phyloP scores from a whole-genome alignment of 2,797 vertebrate species.

The Sebastes nivosus region DNA sequence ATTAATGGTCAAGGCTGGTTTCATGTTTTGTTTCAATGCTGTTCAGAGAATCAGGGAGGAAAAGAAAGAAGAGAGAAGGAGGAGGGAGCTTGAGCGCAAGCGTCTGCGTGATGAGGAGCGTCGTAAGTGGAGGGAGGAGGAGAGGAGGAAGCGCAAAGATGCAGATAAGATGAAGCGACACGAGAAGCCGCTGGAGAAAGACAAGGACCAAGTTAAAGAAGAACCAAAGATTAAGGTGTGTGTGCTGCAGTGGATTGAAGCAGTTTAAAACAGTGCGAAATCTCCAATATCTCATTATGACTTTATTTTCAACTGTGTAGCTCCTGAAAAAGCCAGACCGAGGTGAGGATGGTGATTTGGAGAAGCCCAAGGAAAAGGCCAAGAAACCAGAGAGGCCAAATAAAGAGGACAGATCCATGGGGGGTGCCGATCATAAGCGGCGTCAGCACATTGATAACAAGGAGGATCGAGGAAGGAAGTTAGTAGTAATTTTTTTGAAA shows the following conservation, averaged over 20 bases:
- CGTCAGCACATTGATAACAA: slow-evolving; percentile 88
- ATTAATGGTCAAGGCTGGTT: not conserved
- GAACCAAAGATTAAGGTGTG: slow-evolving; percentile 98
- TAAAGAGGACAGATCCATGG: slow-evolving; percentile 88
- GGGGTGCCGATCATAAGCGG: slow-evolving; percentile 82
- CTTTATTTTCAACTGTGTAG: slow-evolving; percentile 78
- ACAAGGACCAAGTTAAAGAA: slow-evolving; percentile 92
- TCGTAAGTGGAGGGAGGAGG: slow-evolving; percentile 97
- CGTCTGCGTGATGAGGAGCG: slow-evolving; percentile 95
- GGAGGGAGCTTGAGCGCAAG: slow-evolving; percentile 95
- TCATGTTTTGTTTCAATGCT: not conserved
- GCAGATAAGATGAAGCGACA: slow-evolving; percentile 93
- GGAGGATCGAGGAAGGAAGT: slow-evolving; percentile 93
- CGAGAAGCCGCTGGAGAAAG: slow-evolving; percentile 88
- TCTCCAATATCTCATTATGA: not conserved
- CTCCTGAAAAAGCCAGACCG: slow-evolving; percentile 96
- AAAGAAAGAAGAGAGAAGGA: slow-evolving; percentile 95
- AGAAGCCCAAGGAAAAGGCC: slow-evolving; percentile 90
- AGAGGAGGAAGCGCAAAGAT: slow-evolving; percentile 95
- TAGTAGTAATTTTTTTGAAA: slow-evolving; percentile 30
- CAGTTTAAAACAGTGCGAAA: not conserved
- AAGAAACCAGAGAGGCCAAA: slow-evolving; percentile 90
- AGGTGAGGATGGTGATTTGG: slow-evolving; percentile 87
- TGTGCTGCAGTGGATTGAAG: not conserved
- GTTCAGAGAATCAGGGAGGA: slow-evolving; percentile 94